phyloP scores from a whole-genome alignment of 1,140 invertebrate genomes.

The Drosophila auraria region DNA sequence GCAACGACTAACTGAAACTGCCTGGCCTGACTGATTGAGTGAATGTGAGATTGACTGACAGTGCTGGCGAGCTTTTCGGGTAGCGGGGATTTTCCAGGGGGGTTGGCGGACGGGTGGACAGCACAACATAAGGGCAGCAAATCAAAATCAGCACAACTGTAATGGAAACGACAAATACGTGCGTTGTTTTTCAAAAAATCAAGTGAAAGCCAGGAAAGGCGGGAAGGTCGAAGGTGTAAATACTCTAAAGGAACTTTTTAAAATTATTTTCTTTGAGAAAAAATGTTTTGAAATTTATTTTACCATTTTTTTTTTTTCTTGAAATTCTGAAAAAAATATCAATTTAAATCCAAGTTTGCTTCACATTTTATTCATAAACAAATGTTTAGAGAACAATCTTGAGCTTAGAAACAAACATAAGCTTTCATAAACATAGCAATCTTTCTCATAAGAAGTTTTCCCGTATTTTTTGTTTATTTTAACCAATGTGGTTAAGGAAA shows the following conservation, averaged over 20 bases:
- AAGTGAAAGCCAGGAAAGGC: conserved; percentile 9
- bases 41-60: conserved; percentile 82
- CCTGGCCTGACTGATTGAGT: conserved; percentile 78
- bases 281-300: background rate
- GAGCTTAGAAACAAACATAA: background rate
- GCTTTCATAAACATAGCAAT: background rate
- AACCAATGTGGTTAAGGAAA: too few relatives aligned
- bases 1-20: conserved; percentile 77
- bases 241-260: background rate
- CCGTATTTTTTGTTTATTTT: background rate
- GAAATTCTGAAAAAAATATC: too few relatives aligned
- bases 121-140: conserved; percentile 61
- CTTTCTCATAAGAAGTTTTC: background rate
- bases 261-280: background rate
- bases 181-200: conserved; percentile 61
- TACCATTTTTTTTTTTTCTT: too few relatives aligned
- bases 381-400: background rate
- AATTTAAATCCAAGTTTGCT: background rate
- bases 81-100: background rate
- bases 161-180: conserved; percentile 83
- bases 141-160: conserved; percentile 83
- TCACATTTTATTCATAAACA: background rate
- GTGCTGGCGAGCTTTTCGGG: conserved; percentile 9
- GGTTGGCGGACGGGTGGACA: conserved; percentile 11
- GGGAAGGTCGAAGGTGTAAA: background rate